These are phyloP conservation scores for Panagrolaimus sp. DNA, from an alignment of 1,140 invertebrate genomes.

Conservation along the genomic window DNA sequence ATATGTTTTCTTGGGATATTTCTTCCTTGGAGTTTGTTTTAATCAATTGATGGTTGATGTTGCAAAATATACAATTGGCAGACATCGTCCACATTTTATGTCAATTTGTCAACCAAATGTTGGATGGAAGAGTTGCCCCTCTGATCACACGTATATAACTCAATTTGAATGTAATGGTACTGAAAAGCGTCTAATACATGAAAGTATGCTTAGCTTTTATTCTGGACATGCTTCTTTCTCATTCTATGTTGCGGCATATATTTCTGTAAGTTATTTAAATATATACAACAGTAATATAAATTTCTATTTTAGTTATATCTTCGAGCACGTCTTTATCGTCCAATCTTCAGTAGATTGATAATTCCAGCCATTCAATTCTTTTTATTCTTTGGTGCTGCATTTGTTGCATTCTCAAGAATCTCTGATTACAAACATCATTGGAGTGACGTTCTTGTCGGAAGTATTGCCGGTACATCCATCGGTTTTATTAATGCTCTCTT, in stretches of 20 bases:
- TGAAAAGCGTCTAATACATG: constrained; percentile 49
- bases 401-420: constrained; percentile 45
- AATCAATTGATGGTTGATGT: constrained; percentile 62
- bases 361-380: constrained; percentile 53
- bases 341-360: constrained; percentile 45
- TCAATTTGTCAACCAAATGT: constrained; percentile 63
- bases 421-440: constrained; percentile 31
- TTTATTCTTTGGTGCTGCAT: constrained; percentile 52
- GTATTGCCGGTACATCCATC: constrained; percentile 65
- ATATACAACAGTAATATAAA: no score
- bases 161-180: constrained; percentile 59
- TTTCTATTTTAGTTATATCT: constrained; percentile 50
- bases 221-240: constrained; percentile 55
- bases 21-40: constrained; percentile 56
- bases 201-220: constrained; percentile 53
- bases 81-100: constrained; percentile 84
- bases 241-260: constrained; percentile 48
- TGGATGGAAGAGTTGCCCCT: constrained; percentile 36
- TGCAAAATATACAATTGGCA: constrained; percentile 78
- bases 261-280: constrained; percentile 29
- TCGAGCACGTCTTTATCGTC: constrained; percentile 54
- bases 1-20: constrained; percentile 55
- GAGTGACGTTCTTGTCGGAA: constrained; percentile 69
- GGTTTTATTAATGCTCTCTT: constrained; percentile 60
- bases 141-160: constrained; percentile 58